Base-by-base conservation (phyloP, 2,797 vertebrate species). In the Potorous gilbertii region DNA sequence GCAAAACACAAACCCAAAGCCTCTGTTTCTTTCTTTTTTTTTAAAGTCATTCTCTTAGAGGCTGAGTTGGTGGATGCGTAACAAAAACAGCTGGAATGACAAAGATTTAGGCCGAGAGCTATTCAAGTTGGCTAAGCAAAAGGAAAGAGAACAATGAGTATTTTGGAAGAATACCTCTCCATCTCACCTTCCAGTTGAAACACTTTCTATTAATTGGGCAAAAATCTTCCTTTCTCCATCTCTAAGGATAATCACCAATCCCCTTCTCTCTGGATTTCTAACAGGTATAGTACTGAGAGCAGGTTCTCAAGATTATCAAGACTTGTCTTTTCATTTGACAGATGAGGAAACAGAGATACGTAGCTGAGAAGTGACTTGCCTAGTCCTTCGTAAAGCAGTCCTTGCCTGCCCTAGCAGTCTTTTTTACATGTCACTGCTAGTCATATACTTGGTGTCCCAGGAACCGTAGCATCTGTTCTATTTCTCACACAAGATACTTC, bases 1-100 rank as follows among this genome's bases (percentile, higher is more conserved):
- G 92, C 94, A 93, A 96, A 95, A 96, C 40, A 56, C 95, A 97
- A 92, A 97, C 95, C 59, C 55, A 97, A 91, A 95, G 97, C 96
- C 95, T 93, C 54, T 0, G 24, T 81, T 94, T 12, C 54, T 46
- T 81, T 81, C 10, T 74, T n/a, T 16, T 29, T n/a, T 21, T 95
- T 91, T 89, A 10, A 56, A 92, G 55, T 94, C 0, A 0, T 92
- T 95, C 55, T 92, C 56, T 94, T 28, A 0, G 62, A 94, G 95
- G 62, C 96, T 92, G 96, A 97, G 94, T 92, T 94, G 95, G 95
- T 81, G 54, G 56, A 54, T 14, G 1, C 0, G 0, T 18, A 56
- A 90, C 52, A 96, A 97, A 56, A 62, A 57, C 92, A 1, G 90
- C 81, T 94, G 91, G 92, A 92, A n/a, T 1, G 62, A 92, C 94